Evolutionary conservation across 2,888 invertebrate species (phyloP).

Genomic region (Agrilus mali): DNA sequence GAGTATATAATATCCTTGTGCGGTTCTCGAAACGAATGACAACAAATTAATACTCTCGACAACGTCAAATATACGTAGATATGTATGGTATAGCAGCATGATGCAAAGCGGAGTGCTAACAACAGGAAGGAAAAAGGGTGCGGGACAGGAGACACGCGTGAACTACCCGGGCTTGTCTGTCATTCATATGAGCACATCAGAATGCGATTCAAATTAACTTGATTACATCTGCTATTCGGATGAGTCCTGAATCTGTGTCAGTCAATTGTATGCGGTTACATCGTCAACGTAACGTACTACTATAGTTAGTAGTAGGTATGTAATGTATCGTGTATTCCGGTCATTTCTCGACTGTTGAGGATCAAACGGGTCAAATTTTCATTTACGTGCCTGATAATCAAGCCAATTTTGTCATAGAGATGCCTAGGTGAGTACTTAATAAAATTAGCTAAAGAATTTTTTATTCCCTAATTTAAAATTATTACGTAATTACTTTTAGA

Average conservation of each 20-base stretch:
- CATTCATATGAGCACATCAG: slow-evolving; percentile 24
- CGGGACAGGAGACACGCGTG: slow-evolving; percentile 31
- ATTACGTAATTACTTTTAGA: too few species aligned
- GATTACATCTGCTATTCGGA: slow-evolving; percentile 22
- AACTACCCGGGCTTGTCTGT: slow-evolving; percentile 33
- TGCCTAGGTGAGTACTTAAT: too few species aligned
- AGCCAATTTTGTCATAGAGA: too few species aligned
- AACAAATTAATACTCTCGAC: background rate
- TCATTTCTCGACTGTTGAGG: background rate
- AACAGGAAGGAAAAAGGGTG: slow-evolving; percentile 16
- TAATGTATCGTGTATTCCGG: slow-evolving; percentile 1
- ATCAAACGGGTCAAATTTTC: too few species aligned
- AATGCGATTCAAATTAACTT: slow-evolving; percentile 14
- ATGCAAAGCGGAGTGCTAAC: slow-evolving; percentile 14
- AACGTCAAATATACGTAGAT: background rate
- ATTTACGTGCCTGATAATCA: too few species aligned
- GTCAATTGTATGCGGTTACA: slow-evolving; percentile 11
- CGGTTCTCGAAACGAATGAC: too few species aligned
- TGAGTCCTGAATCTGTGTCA: slow-evolving; percentile 18
- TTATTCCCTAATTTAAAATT: too few species aligned
- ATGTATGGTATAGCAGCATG: background rate
- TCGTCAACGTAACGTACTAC: slow-evolving; percentile 9
- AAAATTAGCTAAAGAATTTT: too few species aligned
- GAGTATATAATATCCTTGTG: too few species aligned
- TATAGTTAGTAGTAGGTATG: too few species aligned